A percentile compares a stretch with the other conserved stretches of the same genome.
Conservation (phyloP, 2,888 invertebrate genomes). For the Aphodius sticticus region DNA sequence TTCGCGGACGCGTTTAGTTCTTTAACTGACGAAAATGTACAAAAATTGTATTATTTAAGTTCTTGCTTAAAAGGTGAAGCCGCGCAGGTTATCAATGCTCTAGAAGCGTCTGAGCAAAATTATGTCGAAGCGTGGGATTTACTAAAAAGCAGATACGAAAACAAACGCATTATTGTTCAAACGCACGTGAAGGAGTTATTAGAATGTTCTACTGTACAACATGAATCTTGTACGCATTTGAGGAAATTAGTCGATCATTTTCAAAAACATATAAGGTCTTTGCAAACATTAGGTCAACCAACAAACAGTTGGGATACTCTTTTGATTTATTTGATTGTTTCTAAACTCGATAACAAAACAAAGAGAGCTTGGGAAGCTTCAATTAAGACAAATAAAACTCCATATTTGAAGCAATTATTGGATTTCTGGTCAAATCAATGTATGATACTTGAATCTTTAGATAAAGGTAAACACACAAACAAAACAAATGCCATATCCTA, state of each 20-base stretch:
- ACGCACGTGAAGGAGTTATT: conserved; percentile 42
- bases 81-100: conserved; percentile 31
- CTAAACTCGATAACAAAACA: conserved; percentile 41
- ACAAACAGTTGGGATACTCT: conserved; percentile 44
- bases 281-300: conserved; percentile 38
- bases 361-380: conserved; percentile 42
- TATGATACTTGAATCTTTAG: conserved; percentile 35
- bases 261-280: conserved; percentile 26
- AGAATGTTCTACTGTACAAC: conserved; percentile 33
- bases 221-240: conserved; percentile 36
- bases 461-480: conserved; percentile 15
- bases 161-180: conserved; percentile 41
- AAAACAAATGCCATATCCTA: conserved; percentile 13
- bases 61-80: conserved; percentile 38
- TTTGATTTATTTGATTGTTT: conserved; percentile 40
- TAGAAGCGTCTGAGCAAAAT: conserved; percentile 34
- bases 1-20: conserved; percentile 34
- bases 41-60: conserved; percentile 37
- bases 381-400: conserved; percentile 27
- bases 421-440: conserved; percentile 40
- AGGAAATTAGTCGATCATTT: conserved; percentile 41
- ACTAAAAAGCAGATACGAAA: conserved; percentile 40
- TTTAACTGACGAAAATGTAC: conserved; percentile 30
- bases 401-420: conserved; percentile 34
- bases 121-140: conserved; percentile 35